Evolutionary conservation across 1,140 invertebrate genomes (phyloP), one percentile per base, ranked within the genome.

Genomic region (Zaprionus lachaisei): DNA sequence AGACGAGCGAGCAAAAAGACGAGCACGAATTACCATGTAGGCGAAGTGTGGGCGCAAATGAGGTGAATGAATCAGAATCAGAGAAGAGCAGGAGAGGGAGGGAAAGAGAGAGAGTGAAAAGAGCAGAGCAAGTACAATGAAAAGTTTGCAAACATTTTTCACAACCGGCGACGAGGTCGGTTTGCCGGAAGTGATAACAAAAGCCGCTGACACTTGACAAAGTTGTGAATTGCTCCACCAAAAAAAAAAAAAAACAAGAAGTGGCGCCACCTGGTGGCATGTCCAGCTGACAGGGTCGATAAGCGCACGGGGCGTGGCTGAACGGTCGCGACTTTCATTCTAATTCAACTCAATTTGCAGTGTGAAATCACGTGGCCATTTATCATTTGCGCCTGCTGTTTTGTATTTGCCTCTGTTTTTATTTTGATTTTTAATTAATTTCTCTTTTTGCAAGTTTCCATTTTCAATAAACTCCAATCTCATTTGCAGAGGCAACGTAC

Each of bases 401-500:
- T 31, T 62, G 12, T 62, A 24, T 79, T 22, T 51, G 6, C n/a
- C 41, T 4, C 47, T 24, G 47, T 28, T 14, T 31, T 22, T 4
- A 2, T 56, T 57, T 85, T 71, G 65, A 15, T 62, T 90, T 90
- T 89, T 90, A 90, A 90, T 90, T 90, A 90, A 85, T 90, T 90
- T 85, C 61, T 71, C 26, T 62, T 64, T 54, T 66, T n/a, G n/a
- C 41, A 17, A 17, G 41, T 9, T 47, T 67, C 22, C 31, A 14
- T 38, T 60, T 79, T 84, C 54, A 76, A 71, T 71, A 55, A 61
- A 41, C 24, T 37, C 38, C 26, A 69, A 63, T 58, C 51, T 44
- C 22, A 49, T 72, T 84, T 80, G 11, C 77, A 96, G 95, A 87
- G 95, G 96, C 51, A 96, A 96, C 79, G 95, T 95, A 17, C 94